Base-by-base conservation (phyloP, 2,797 vertebrate genomes). In the Morus bassanus region DNA sequence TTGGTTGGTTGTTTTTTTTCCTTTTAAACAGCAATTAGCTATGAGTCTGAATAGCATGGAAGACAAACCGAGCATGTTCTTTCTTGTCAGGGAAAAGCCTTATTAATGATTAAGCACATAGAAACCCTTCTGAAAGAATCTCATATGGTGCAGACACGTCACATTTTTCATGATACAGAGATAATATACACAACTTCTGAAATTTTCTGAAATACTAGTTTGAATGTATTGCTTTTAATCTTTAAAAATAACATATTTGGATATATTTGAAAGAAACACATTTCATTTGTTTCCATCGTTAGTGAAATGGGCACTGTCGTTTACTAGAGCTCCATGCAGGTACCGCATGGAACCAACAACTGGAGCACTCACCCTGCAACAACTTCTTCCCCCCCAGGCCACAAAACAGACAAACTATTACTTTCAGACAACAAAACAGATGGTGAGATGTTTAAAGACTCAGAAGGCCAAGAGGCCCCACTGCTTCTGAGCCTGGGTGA, bases 341-440 rank as follows among this genome's bases (percentile, higher is more conserved):
- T 69, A 39, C 30, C 2, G 1, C 12, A 31, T 6, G 22, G 46
- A 63, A 30, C n/a, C 48, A 30, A 35, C 13, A 60, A 35, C 31
- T 25, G 7, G 9, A 13, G n/a, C 9, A 10, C 22, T 35, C 46
- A 45, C 50, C 17, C 74, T 81, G 35, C 43, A 81, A 17, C 6
- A 28, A 15, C 27, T 22, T 27, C 61, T 31, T 7, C 21, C 33
- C n/a, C n/a, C 11, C 3, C 19, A 21, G 35, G 23, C 28, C 5
- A 1, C n/a, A 33, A n/a, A 14, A 4, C 0, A 41, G 60, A 27
- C 31, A 13, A 24, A 2, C 31, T n/a, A 9, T 61, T 18, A 9
- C 33, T 39, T 69, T 2, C 48, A 86, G 51, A 77, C 21, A 84
- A 6, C 15, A 54, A 31, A 48, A 3, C 45, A 45, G 77, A 59